These are phyloP conservation scores for Drosophila robusta DNA, from an alignment of 2,888 invertebrate species.

Conservation along the genomic window DNA sequence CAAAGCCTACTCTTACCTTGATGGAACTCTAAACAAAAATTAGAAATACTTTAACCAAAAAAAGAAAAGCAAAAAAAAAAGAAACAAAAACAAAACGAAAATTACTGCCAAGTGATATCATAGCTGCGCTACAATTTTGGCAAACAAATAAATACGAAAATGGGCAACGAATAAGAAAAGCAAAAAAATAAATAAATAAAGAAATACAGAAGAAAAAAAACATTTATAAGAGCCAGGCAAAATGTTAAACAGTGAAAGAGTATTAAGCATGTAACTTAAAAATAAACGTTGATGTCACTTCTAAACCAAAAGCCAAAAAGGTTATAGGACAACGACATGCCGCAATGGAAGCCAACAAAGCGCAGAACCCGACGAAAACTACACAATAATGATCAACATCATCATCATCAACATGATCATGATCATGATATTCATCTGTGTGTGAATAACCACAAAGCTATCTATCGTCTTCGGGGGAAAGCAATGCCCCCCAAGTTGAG, in stretches of 20 bases:
- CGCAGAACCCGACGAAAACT: slow-evolving; percentile 7
- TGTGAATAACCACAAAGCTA: slow-evolving; percentile 31
- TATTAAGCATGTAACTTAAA: slow-evolving; percentile 61
- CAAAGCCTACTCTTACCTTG: slow-evolving; percentile 26
- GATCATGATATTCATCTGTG: slow-evolving; percentile 38
- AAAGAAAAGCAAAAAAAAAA: slow-evolving; percentile 10
- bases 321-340: slow-evolving; percentile 78
- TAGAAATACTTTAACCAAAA: slow-evolving; percentile 11
- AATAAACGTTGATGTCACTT: slow-evolving; percentile 80
- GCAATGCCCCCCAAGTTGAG: slow-evolving; percentile 30
- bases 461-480: slow-evolving; percentile 36
- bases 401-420: slow-evolving; percentile 12
- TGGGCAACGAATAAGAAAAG: slow-evolving; percentile 47
- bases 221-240: slow-evolving; percentile 15
- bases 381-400: slow-evolving; percentile 3
- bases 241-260: slow-evolving; percentile 33
- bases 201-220: not conserved
- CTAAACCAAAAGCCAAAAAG: slow-evolving; percentile 56
- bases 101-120: slow-evolving; percentile 72
- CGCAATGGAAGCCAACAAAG: slow-evolving; percentile 12
- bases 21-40: slow-evolving; percentile 27
- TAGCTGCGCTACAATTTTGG: slow-evolving; percentile 59
- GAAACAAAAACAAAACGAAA: slow-evolving; percentile 48
- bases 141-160: slow-evolving; percentile 63
- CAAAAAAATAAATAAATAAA: slow-evolving; percentile 7